Conservation (phyloP, 2,888 invertebrate genomes). For the Drosophila quinaria region DNA sequence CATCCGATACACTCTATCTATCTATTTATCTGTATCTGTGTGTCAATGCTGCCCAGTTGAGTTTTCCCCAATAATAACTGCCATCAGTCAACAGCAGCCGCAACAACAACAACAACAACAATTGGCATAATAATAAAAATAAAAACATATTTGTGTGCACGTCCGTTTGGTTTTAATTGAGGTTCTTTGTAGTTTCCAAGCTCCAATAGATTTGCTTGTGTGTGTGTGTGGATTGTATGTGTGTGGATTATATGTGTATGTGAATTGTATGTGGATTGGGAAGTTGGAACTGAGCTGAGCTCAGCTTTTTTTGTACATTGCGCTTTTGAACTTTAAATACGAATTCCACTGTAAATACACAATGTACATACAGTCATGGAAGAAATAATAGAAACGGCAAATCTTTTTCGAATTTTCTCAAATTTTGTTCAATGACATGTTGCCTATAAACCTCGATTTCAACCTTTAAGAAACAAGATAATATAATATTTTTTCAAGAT, state of each 20-base stretch:
- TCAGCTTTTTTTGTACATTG: conserved; percentile 51
- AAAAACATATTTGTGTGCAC: conserved; percentile 64
- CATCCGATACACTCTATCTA: conserved; percentile 7
- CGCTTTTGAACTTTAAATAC: conserved; percentile 68
- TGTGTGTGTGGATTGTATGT: conserved; percentile 14
- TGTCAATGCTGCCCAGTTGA: conserved; percentile 29
- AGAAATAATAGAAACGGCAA: too few relatives aligned
- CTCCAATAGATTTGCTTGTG: conserved; percentile 17
- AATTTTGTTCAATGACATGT: too few relatives aligned
- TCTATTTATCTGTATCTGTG: neutral
- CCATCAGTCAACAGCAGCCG: conserved; percentile 21
- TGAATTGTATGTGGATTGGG: conserved; percentile 9
- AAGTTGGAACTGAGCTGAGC: conserved; percentile 33
- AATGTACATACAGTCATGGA: too few relatives aligned
- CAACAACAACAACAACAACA: conserved; percentile 10
- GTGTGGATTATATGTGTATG: too few relatives aligned
- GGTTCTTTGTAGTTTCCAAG: conserved; percentile 43
- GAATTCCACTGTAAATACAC: conserved; percentile 11
- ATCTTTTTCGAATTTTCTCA: too few relatives aligned
- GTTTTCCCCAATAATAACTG: conserved; percentile 56
- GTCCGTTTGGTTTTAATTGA: conserved; percentile 60
- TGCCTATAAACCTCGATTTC: too few relatives aligned
- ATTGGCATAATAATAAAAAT: conserved; percentile 31
- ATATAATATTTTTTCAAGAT: too few relatives aligned
- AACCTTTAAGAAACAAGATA: too few relatives aligned